phyloP scores from a whole-genome alignment of 2,797 vertebrate species.

The Notolepis coatsorum region DNA sequence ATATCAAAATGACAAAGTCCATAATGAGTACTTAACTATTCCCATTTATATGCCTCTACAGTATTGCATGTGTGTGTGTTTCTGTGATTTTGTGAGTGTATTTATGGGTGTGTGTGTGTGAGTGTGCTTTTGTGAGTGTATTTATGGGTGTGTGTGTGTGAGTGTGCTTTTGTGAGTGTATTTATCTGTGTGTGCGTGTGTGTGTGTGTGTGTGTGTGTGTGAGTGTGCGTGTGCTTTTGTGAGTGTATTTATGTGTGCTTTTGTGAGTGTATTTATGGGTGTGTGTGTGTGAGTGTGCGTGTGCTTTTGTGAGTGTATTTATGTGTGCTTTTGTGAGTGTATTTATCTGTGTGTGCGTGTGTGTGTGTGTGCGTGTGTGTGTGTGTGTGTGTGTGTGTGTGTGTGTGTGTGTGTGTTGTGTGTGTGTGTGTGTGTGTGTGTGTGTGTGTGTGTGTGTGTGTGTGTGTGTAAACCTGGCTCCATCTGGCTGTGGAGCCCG shows the following conservation, averaged over 20 bases:
- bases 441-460: not conserved
- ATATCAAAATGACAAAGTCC: constrained; percentile 40
- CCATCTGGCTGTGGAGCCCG: constrained; percentile 69
- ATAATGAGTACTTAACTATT: constrained; percentile 28
- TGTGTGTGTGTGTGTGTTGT: constrained; percentile 25
- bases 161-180: constrained; percentile 9
- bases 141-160: constrained; percentile 17
- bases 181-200: not conserved
- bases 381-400: constrained; percentile 6
- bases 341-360: constrained; percentile 7
- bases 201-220: not conserved
- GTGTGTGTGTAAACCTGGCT: constrained; percentile 28
- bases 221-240: not conserved
- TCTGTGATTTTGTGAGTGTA: constrained; percentile 35
- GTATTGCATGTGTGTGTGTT: constrained; percentile 20
- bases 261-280: constrained; percentile 11
- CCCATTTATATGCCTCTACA: constrained; percentile 41
- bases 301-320: not conserved
- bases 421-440: not conserved
- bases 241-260: not conserved
- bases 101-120: not conserved
- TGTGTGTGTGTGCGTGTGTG: not conserved
- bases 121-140: not conserved
- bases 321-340: constrained; percentile 20
- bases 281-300: constrained; percentile 23